Evolutionary conservation across 2,797 vertebrate genomes (phyloP).

Genomic region (Lateolabrax maculatus): DNA sequence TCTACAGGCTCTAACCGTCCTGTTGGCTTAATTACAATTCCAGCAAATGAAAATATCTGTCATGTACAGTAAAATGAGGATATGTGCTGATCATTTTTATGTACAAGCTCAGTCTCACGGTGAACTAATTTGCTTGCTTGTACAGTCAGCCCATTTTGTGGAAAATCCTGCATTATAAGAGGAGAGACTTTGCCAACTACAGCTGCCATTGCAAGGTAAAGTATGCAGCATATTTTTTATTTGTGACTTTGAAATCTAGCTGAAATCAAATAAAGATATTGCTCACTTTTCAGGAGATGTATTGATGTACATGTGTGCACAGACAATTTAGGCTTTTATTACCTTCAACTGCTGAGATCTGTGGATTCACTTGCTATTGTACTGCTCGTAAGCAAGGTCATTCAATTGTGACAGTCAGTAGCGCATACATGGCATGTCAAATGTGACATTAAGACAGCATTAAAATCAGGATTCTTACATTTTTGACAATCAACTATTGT

Average conservation of each 20-base stretch:
- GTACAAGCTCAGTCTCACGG: neutral
- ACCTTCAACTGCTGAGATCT: neutral
- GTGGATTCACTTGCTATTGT: slow-evolving; percentile 12
- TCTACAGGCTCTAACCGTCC: neutral
- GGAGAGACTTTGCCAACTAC: neutral
- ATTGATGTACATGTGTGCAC: neutral
- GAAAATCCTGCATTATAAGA: slow-evolving; percentile 10
- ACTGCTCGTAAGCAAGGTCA: neutral
- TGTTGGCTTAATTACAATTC: neutral
- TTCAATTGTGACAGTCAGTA: neutral
- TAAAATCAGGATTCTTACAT: neutral
- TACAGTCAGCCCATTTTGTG: slow-evolving; percentile 12
- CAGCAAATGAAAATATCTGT: neutral
- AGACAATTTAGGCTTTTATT: neutral
- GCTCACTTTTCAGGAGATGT: neutral
- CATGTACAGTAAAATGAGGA: neutral
- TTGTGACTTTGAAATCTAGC: neutral
- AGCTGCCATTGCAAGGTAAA: neutral
- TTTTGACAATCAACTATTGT: slow-evolving; percentile 16
- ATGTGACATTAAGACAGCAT: neutral
- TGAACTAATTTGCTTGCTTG: slow-evolving; percentile 14
- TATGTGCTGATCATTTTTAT: neutral
- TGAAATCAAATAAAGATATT: neutral
- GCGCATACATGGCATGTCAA: neutral
- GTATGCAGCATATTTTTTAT: neutral